Evolutionary conservation across 2,113 vertebrate species (phyloP).

Genomic region (Hemibagrus wyckioides): DNA sequence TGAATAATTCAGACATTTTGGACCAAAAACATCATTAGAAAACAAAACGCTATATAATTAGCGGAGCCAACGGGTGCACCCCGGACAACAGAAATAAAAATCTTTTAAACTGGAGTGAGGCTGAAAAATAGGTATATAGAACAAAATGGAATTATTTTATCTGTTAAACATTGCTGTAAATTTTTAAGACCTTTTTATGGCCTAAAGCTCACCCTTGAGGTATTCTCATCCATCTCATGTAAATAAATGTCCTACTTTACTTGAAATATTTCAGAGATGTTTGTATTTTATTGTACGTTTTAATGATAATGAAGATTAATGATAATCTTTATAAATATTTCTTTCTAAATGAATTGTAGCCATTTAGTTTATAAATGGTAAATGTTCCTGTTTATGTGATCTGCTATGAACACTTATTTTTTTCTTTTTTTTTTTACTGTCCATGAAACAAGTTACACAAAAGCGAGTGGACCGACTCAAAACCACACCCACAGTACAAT

Average conservation of each 20-base stretch:
- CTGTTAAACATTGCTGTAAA: background rate
- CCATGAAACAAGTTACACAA: background rate
- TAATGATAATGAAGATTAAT: too few species aligned
- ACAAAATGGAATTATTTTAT: background rate
- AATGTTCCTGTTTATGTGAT: background rate
- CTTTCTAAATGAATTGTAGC: background rate
- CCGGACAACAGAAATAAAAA: background rate
- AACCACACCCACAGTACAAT: background rate
- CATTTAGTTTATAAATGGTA: background rate
- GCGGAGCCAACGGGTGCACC: background rate
- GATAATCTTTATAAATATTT: background rate
- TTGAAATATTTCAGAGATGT: background rate
- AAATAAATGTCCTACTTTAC: background rate
- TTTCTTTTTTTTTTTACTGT: too few species aligned
- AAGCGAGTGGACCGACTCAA: background rate
- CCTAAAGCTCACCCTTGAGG: background rate
- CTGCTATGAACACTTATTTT: background rate
- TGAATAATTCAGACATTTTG: constrained; percentile 57
- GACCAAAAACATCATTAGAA: constrained; percentile 45
- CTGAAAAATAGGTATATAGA: background rate
- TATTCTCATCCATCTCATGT: background rate
- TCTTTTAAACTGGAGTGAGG: background rate
- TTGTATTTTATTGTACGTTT: background rate
- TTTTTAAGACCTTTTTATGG: background rate
- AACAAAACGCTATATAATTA: constrained; percentile 64